Percentiles rank a stretch among this genome's conserved stretches.
Conservation (phyloP, 2,113 vertebrate species). For the Picathartes gymnocephalus region DNA sequence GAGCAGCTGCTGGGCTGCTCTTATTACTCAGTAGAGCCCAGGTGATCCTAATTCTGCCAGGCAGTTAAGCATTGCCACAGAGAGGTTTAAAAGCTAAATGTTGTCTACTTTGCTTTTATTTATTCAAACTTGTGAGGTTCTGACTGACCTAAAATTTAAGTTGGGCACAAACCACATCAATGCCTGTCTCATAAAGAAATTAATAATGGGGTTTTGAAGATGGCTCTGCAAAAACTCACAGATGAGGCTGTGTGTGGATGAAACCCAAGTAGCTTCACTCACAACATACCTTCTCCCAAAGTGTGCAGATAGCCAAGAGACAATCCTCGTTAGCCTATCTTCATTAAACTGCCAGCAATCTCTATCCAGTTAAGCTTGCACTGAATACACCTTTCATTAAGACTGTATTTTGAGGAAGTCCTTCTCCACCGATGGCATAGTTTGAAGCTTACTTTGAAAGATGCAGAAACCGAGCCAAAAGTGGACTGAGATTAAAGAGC, state of each 20-base stretch:
- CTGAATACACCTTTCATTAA: not conserved
- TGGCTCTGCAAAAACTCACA: not conserved
- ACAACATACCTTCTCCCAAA: not conserved
- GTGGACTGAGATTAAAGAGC: not conserved
- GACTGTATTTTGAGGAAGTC: not conserved
- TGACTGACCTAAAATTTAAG: not conserved
- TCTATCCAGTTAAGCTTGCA: not conserved
- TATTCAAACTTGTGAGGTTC: not conserved
- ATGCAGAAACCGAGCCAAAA: not conserved
- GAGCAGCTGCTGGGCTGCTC: not conserved
- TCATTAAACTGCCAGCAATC: not conserved
- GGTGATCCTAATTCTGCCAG: not conserved
- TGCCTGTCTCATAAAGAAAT: not conserved
- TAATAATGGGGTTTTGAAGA: not conserved
- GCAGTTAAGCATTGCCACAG: not conserved
- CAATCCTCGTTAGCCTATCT: not conserved
- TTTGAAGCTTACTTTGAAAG: not conserved
- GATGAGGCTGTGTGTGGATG: not conserved
- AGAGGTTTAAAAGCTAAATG: constrained; percentile 13
- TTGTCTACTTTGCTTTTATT: not conserved
- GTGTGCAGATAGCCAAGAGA: not conserved
- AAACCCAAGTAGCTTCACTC: not conserved
- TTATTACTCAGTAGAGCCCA: not conserved
- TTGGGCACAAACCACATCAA: not conserved
- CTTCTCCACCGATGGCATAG: not conserved